Conservation (phyloP, 2,797 vertebrate species). For the Valencia hispanica region DNA sequence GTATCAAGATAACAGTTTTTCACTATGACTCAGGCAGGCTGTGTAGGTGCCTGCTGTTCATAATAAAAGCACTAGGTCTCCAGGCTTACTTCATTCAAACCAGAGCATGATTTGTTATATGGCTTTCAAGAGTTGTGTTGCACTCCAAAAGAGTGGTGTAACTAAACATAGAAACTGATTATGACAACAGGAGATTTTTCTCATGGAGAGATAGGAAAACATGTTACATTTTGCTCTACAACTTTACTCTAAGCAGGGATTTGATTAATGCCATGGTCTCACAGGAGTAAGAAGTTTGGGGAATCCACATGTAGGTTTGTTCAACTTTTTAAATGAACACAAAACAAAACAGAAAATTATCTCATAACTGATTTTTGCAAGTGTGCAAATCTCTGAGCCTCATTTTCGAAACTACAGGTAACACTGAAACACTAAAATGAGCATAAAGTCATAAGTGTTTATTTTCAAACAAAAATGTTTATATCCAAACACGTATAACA, state of each 20-base stretch:
- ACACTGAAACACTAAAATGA: not conserved
- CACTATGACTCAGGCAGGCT: constrained; percentile 34
- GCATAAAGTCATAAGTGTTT: not conserved
- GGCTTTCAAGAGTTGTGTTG: constrained; percentile 10
- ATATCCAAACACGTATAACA: not conserved
- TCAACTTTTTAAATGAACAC: not conserved
- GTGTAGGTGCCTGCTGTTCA: constrained; percentile 27
- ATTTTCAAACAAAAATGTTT: not conserved
- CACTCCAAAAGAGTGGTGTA: not conserved
- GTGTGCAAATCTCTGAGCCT: not conserved
- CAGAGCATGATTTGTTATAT: constrained; percentile 5
- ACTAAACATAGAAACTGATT: constrained; percentile 9
- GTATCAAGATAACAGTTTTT: constrained; percentile 32
- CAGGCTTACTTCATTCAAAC: constrained; percentile 12
- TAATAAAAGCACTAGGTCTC: constrained; percentile 11
- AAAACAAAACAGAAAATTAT: not conserved
- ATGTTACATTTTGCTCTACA: constrained; percentile 15
- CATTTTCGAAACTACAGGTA: not conserved
- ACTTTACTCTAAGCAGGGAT: constrained; percentile 3
- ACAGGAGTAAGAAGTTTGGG: too few relatives aligned
- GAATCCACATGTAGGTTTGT: constrained; percentile 3
- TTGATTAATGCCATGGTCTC: not conserved
- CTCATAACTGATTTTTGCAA: not conserved
- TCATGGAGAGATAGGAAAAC: constrained; percentile 11
- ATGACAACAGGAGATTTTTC: constrained; percentile 2